A percentile compares a stretch with the other conserved stretches of the same genome.
These are phyloP conservation scores for Gastrophryne carolinensis DNA, from an alignment of 2,797 vertebrate species.

Conservation along the genomic window DNA sequence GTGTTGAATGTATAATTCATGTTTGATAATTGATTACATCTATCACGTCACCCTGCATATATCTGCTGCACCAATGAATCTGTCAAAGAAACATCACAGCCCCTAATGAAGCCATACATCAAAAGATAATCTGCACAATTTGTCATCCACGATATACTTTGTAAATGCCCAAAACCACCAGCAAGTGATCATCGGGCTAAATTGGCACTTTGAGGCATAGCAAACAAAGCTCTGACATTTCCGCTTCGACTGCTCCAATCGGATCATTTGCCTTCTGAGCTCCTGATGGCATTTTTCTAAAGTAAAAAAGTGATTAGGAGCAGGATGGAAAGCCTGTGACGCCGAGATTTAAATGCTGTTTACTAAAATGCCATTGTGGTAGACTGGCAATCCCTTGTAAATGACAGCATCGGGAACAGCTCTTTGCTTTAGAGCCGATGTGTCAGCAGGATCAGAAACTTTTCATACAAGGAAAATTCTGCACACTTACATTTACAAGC, in stretches of 20 bases:
- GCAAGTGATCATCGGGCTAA: conserved; percentile 20
- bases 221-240: conserved; percentile 35
- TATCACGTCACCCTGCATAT: neutral
- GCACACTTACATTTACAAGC: neutral
- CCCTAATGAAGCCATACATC: conserved; percentile 46
- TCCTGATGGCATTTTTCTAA: conserved; percentile 15
- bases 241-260: conserved; percentile 31
- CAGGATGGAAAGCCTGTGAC: conserved; percentile 5
- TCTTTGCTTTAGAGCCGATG: neutral
- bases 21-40: neutral
- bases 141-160: conserved; percentile 39
- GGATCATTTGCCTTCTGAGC: conserved; percentile 28
- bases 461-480: neutral
- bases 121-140: conserved; percentile 22
- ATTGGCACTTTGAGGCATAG: conserved; percentile 32
- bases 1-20: too few relatives aligned
- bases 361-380: conserved; percentile 12
- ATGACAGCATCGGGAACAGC: neutral
- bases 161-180: conserved; percentile 20
- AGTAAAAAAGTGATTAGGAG: conserved; percentile 31
- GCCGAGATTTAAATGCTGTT: neutral
- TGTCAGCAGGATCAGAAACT: neutral
- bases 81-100: conserved; percentile 16
- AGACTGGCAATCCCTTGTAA: conserved; percentile 1
- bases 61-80: conserved; percentile 2